phyloP scores from a whole-genome alignment of 2,888 invertebrate species.

The Netelia inedita region DNA sequence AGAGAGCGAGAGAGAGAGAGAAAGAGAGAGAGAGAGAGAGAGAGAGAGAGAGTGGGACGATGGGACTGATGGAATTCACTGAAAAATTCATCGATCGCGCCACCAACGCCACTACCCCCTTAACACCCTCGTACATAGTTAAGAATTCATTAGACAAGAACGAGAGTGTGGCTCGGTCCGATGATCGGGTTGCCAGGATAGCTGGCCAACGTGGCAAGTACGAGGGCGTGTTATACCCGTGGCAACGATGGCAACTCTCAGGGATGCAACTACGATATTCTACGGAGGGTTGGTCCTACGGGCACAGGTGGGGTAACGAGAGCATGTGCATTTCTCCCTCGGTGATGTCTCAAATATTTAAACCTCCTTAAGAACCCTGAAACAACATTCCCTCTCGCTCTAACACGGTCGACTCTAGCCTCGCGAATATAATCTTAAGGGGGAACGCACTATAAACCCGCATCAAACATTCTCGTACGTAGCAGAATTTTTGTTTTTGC shows the following conservation, averaged over 20 bases:
- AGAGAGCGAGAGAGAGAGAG: background rate
- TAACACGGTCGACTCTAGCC: conserved; percentile 20
- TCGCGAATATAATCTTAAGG: conserved; percentile 7
- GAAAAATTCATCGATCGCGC: conserved; percentile 64
- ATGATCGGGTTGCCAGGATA: conserved; percentile 38
- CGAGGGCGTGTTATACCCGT: conserved; percentile 19
- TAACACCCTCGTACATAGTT: conserved; percentile 21
- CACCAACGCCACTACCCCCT: conserved; percentile 19
- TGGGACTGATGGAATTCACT: conserved; percentile 25
- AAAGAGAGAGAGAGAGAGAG: background rate
- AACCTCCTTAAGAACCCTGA: conserved; percentile 64
- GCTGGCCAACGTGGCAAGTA: conserved; percentile 34
- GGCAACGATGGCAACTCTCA: conserved; percentile 33
- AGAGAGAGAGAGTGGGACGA: conserved; percentile 1
- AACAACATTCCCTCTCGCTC: conserved; percentile 51
- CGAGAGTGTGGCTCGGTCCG: conserved; percentile 35
- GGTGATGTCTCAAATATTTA: conserved; percentile 66
- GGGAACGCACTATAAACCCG: too few species aligned
- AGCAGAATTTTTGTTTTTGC: background rate
- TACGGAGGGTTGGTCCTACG: conserved; percentile 27
- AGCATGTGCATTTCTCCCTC: conserved; percentile 62
- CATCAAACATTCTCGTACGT: too few species aligned
- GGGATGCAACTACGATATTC: conserved; percentile 49
- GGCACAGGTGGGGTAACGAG: conserved; percentile 57
- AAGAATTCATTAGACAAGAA: conserved; percentile 62